phyloP scores from a whole-genome alignment of 2,113 vertebrate species.

The Lutjanus erythropterus region DNA sequence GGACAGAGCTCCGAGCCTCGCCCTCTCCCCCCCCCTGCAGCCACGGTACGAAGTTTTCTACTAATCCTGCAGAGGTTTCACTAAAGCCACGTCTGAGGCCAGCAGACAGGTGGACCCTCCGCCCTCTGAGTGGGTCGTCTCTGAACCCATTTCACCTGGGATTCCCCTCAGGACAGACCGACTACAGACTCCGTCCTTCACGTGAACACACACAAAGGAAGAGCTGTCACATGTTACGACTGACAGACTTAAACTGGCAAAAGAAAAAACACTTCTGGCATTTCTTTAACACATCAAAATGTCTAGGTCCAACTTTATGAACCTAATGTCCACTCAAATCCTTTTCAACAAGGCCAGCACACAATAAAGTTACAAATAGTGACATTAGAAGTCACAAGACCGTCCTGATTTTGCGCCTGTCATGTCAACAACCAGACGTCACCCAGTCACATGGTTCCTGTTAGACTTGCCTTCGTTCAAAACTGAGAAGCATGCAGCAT shows the following conservation, averaged over 20 bases:
- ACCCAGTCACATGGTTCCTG: constrained; percentile 18
- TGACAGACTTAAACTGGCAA: background rate
- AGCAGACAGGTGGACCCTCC: constrained; percentile 60
- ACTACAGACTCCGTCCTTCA: background rate
- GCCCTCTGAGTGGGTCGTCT: background rate
- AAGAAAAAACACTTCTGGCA: background rate
- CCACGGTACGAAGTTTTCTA: constrained; percentile 21
- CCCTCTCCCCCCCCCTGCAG: constrained; percentile 9
- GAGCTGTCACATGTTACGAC: background rate
- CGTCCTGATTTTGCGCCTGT: background rate
- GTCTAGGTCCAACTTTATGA: too few species aligned
- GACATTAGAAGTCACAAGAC: constrained; percentile 8
- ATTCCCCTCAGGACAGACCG: constrained; percentile 4
- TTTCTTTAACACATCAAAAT: background rate
- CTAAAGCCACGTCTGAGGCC: constrained; percentile 34
- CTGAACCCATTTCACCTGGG: constrained; percentile 43
- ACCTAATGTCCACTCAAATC: background rate
- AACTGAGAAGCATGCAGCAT: background rate
- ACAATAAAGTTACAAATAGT: background rate
- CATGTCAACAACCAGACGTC: background rate
- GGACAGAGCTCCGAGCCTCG: constrained; percentile 31
- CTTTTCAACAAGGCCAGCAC: background rate
- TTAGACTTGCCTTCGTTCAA: background rate
- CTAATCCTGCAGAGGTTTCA: constrained; percentile 25
- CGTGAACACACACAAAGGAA: background rate